phyloP scores from a whole-genome alignment of 2,113 vertebrate species.

The Burhinus bistriatus region DNA sequence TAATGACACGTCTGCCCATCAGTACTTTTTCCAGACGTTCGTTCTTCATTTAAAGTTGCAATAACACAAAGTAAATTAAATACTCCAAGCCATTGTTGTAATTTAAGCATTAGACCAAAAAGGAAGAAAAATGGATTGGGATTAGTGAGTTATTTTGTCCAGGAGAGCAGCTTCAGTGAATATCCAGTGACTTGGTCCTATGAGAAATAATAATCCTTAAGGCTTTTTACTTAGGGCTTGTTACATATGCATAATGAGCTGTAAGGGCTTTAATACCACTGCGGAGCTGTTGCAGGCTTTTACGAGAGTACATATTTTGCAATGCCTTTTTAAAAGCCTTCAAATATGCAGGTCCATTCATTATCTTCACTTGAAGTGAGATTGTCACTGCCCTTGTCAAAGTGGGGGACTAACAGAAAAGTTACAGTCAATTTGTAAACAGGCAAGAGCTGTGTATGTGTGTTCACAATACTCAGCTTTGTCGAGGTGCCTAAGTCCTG shows the following conservation, averaged over 20 bases:
- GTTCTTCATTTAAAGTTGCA: neutral
- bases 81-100: neutral
- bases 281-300: conserved; percentile 37
- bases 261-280: conserved; percentile 42
- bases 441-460: neutral
- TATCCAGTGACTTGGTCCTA: neutral
- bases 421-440: neutral
- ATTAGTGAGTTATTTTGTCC: neutral
- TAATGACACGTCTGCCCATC: neutral
- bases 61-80: neutral
- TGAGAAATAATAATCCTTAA: conserved; percentile 22
- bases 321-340: conserved; percentile 23
- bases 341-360: conserved; percentile 2
- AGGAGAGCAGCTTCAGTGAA: neutral
- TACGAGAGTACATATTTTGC: conserved; percentile 20
- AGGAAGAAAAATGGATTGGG: neutral
- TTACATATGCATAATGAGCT: conserved; percentile 45
- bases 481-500: neutral
- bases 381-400: neutral
- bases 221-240: conserved; percentile 48
- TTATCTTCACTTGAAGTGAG: conserved; percentile 28
- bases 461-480: neutral
- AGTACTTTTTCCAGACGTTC: neutral
- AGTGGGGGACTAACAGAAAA: neutral
- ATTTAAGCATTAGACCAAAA: neutral